Conservation (phyloP, 2,113 vertebrate genomes). For the Triplophysa dalaica region DNA sequence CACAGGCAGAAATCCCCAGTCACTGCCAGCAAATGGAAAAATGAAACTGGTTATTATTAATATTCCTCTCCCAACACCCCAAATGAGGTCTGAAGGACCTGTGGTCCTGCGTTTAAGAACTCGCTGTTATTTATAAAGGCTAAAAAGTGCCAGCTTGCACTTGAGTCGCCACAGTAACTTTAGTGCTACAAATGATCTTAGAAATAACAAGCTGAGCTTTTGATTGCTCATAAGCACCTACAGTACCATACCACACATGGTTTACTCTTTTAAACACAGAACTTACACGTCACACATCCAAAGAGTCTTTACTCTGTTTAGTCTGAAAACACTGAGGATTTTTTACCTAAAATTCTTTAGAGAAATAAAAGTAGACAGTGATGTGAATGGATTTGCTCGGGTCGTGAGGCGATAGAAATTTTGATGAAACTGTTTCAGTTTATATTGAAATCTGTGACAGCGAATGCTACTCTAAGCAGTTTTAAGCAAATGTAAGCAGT, state of each 20-base stretch:
- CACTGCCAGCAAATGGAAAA: constrained; percentile 31
- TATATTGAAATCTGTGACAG: too few species aligned
- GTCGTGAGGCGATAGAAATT: too few species aligned
- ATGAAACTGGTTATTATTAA: neutral
- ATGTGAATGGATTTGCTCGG: too few species aligned
- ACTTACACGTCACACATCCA: neutral
- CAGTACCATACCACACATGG: neutral
- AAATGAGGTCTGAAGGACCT: constrained; percentile 4
- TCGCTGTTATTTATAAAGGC: neutral
- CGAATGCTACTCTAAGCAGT: too few species aligned
- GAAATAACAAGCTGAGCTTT: neutral
- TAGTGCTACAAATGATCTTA: neutral
- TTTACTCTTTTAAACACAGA: neutral
- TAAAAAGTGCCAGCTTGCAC: neutral
- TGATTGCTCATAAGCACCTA: neutral
- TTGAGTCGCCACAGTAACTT: neutral
- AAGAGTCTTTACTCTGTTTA: neutral
- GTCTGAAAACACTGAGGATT: too few species aligned
- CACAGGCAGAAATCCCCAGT: constrained; percentile 36
- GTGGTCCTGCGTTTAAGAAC: neutral
- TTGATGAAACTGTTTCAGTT: too few species aligned
- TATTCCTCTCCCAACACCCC: neutral
- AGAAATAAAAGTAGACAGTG: too few species aligned
- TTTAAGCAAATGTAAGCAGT: too few species aligned
- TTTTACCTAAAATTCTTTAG: too few species aligned